phyloP scores from a whole-genome alignment of 2,888 invertebrate genomes.

The Esperia sulphurella region DNA sequence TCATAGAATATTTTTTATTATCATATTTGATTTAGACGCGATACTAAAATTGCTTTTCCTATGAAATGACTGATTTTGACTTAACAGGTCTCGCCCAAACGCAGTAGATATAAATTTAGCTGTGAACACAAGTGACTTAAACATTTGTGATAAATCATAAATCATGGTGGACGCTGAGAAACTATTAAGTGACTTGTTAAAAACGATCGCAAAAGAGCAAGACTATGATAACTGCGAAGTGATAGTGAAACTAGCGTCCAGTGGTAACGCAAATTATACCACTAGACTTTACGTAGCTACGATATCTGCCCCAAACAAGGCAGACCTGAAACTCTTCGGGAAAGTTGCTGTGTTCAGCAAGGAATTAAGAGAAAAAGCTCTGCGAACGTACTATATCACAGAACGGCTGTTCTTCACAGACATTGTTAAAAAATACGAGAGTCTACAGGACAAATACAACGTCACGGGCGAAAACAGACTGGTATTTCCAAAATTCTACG shows the following conservation, averaged over 20 bases:
- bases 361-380: conserved; percentile 26
- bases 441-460: conserved; percentile 31
- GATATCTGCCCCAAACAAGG: conserved; percentile 16
- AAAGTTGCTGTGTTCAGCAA: conserved; percentile 44
- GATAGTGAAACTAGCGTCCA: conserved; percentile 17
- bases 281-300: conserved; percentile 26
- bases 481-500: conserved; percentile 40
- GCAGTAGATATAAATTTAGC: too few species aligned
- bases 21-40: too few species aligned
- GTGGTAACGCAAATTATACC: conserved; percentile 39
- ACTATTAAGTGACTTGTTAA: background rate
- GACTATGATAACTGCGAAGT: background rate
- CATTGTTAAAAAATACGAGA: conserved; percentile 30
- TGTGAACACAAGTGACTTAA: too few species aligned
- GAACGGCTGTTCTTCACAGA: conserved; percentile 43
- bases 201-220: background rate
- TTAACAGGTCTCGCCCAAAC: too few species aligned
- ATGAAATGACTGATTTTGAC: too few species aligned
- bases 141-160: too few species aligned
- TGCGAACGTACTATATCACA: conserved; percentile 30
- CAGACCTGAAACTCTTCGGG: conserved; percentile 35
- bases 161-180: background rate
- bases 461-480: conserved; percentile 34
- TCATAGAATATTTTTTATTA: too few species aligned
- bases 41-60: too few species aligned